These are phyloP conservation scores for Potamilus streckersoni DNA, from an alignment of 1,140 invertebrate species.

Conservation along the genomic window DNA sequence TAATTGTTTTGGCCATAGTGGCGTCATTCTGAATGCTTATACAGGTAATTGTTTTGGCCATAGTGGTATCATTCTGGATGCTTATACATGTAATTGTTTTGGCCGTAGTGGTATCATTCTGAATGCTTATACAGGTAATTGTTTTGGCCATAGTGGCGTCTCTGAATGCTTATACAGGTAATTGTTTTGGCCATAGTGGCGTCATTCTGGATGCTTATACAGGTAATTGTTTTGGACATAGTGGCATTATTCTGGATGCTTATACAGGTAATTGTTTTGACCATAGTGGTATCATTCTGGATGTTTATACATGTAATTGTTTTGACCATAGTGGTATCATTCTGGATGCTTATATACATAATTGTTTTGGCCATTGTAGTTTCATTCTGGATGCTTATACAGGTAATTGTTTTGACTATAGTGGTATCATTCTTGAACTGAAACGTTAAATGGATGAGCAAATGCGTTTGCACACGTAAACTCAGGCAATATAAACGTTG, in stretches of 20 bases:
- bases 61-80: conserved; percentile 15
- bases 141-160: conserved; percentile 8
- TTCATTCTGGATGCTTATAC: conserved; percentile 25
- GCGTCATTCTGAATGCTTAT: conserved; percentile 17
- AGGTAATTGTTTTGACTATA: conserved; percentile 36
- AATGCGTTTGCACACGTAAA: too few species aligned
- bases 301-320: conserved; percentile 45
- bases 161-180: conserved; percentile 44
- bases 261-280: conserved; percentile 45
- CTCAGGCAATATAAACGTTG: too few species aligned
- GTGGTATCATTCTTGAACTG: too few species aligned
- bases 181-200: conserved; percentile 11
- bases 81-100: conserved; percentile 45
- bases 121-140: conserved; percentile 45
- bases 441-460: neutral
- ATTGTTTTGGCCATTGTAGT: conserved; percentile 8
- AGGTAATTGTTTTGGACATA: conserved; percentile 36
- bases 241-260: conserved; percentile 12
- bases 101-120: neutral
- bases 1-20: conserved; percentile 25
- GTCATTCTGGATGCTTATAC: conserved; percentile 25
- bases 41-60: conserved; percentile 37
- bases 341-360: conserved; percentile 44
- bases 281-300: neutral
- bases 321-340: conserved; percentile 6